Conservation (phyloP, 2,113 vertebrate species). For the Bubo bubo region DNA sequence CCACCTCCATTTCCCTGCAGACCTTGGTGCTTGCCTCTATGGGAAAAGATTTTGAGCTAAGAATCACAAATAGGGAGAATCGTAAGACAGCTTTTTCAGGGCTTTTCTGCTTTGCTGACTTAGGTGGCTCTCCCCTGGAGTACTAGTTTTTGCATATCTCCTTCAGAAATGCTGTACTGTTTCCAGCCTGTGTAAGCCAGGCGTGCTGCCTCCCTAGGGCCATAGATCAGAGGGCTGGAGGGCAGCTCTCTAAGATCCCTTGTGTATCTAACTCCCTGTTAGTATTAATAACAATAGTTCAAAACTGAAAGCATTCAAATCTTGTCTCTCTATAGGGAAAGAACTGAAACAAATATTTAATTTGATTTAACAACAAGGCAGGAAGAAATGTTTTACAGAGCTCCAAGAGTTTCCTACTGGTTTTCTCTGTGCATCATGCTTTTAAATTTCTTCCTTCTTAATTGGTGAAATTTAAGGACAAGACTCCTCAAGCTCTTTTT, state of each 20-base stretch:
- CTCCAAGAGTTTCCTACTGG: background rate
- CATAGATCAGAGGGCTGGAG: fast-evolving
- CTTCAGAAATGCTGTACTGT: background rate
- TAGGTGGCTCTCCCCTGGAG: background rate
- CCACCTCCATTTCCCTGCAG: background rate
- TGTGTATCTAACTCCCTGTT: background rate
- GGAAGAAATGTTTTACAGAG: background rate
- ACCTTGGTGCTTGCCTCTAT: background rate
- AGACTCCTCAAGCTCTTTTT: background rate
- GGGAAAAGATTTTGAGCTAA: background rate
- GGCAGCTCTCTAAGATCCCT: background rate
- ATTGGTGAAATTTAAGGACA: background rate
- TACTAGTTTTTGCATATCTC: background rate
- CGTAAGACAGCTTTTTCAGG: background rate
- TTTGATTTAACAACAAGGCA: background rate
- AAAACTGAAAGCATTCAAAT: background rate
- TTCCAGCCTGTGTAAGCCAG: background rate
- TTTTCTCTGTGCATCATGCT: background rate
- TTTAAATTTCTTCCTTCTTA: background rate
- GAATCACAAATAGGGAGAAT: background rate
- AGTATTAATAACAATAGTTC: background rate
- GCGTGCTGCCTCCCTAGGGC: background rate
- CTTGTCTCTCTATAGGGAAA: background rate
- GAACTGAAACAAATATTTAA: background rate
- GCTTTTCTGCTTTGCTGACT: background rate